These are phyloP conservation scores for Betta splendens DNA, from an alignment of 2,797 vertebrate genomes.

Conservation along the genomic window DNA sequence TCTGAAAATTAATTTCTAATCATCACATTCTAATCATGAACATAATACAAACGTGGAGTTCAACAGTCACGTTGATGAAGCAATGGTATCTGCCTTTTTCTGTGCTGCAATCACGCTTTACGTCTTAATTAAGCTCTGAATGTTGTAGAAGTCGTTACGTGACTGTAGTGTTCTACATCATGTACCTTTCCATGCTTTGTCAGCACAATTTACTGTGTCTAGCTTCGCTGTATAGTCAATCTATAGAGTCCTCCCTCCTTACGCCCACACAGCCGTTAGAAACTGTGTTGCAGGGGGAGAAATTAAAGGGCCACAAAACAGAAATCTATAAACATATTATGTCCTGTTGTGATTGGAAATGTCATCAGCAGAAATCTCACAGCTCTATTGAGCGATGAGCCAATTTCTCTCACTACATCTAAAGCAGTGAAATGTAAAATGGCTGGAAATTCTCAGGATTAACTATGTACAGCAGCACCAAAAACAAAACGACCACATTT, in stretches of 20 bases:
- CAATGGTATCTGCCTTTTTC: conserved; percentile 11
- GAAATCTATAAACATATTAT: conserved; percentile 83
- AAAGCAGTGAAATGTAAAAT: conserved; percentile 78
- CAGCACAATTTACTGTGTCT: conserved; percentile 74
- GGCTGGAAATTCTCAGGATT: conserved; percentile 65
- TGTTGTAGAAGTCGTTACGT: conserved; percentile 43
- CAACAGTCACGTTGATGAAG: conserved; percentile 33
- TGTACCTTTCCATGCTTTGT: conserved; percentile 62
- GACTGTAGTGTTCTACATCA: conserved; percentile 49
- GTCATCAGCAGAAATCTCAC: conserved; percentile 74
- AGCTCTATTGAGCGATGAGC: conserved; percentile 69
- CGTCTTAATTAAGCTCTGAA: conserved; percentile 53
- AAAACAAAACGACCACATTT: conserved; percentile 79
- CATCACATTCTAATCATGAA: conserved; percentile 50
- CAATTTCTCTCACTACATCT: conserved; percentile 55
- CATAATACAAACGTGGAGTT: conserved; percentile 38
- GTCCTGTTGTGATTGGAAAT: conserved; percentile 77
- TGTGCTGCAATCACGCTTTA: conserved; percentile 9
- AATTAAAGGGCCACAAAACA: conserved; percentile 76
- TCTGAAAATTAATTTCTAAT: conserved; percentile 43
- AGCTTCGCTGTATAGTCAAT: conserved; percentile 66
- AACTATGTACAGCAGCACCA: conserved; percentile 64
- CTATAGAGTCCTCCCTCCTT: conserved; percentile 70
- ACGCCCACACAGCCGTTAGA: conserved; percentile 67
- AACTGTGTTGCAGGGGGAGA: conserved; percentile 72